Evolutionary conservation across 1,140 invertebrate genomes (phyloP).

Genomic region (Holcopasites calliopsidis): DNA sequence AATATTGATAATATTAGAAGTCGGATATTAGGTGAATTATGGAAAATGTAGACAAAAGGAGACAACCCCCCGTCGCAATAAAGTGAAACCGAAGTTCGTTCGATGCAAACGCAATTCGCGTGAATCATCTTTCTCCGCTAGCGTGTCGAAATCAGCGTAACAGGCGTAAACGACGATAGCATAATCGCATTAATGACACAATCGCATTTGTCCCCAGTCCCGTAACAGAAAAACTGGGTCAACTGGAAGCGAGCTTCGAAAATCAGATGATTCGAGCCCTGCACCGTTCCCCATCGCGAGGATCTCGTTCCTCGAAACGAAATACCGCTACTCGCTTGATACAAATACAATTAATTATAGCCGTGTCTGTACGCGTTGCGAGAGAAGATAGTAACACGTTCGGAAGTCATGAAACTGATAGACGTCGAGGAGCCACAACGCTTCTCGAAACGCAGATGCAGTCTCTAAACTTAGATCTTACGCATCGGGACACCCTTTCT

Average conservation of each 20-base stretch:
- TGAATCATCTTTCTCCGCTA: not conserved
- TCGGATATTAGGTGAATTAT: too few species aligned
- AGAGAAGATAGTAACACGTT: too few species aligned
- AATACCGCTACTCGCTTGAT: too few species aligned
- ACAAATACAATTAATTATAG: too few species aligned
- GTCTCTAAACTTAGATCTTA: conserved; percentile 14
- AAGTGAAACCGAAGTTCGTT: not conserved
- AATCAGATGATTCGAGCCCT: conserved; percentile 72
- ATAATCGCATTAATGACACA: conserved; percentile 33
- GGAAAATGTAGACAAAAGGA: too few species aligned
- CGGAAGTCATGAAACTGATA: conserved; percentile 25
- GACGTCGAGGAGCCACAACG: not conserved
- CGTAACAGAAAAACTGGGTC: conserved; percentile 15
- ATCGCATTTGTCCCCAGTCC: not conserved
- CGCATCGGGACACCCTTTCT: conserved; percentile 10
- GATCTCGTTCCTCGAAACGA: too few species aligned
- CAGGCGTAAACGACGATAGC: not conserved
- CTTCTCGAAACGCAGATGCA: conserved; percentile 20
- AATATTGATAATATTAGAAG: too few species aligned
- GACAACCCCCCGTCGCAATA: too few species aligned
- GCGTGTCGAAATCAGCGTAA: not conserved
- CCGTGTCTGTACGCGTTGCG: too few species aligned
- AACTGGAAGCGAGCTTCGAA: conserved; percentile 45
- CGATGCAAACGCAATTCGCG: not conserved
- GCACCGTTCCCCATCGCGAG: conserved; percentile 69